phyloP scores from a whole-genome alignment of 2,113 vertebrate species.

The Eptatretus burgeri region DNA sequence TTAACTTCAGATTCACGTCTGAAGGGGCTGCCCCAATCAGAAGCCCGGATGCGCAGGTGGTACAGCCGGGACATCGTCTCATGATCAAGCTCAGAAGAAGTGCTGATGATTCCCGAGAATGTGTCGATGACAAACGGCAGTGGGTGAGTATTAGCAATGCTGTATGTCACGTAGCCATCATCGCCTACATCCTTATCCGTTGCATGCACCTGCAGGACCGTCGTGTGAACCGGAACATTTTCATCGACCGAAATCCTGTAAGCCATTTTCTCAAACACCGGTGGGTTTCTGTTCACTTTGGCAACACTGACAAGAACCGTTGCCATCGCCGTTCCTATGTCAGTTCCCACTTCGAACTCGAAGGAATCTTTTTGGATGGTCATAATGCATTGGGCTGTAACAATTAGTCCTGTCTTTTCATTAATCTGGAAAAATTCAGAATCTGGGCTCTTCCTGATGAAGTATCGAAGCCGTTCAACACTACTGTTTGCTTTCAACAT shows the following conservation, averaged over 20 bases:
- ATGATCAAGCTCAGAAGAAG: constrained; percentile 57
- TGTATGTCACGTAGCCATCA: constrained; percentile 82
- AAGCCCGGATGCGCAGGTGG: constrained; percentile 47
- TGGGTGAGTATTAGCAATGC: constrained; percentile 43
- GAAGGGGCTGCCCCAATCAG: constrained; percentile 75
- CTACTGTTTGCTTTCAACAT: constrained; percentile 45
- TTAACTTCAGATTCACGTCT: constrained; percentile 56
- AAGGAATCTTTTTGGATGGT: constrained; percentile 27
- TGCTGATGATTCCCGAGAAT: constrained; percentile 57
- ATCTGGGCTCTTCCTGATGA: constrained; percentile 33
- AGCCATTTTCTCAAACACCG: constrained; percentile 51
- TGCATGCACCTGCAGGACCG: constrained; percentile 40
- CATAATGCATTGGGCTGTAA: constrained; percentile 35
- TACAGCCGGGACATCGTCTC: constrained; percentile 88
- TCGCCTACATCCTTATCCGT: constrained; percentile 54
- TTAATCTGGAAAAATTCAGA: constrained; percentile 43
- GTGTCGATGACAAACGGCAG: constrained; percentile 65
- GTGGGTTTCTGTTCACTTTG: constrained; percentile 53
- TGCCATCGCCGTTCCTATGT: constrained; percentile 35
- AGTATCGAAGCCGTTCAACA: constrained; percentile 40
- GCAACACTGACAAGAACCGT: constrained; percentile 47
- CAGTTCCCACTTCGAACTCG: constrained; percentile 53
- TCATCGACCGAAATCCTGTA: constrained; percentile 70
- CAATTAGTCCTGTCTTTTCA: constrained; percentile 53
- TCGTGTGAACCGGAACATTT: constrained; percentile 46